Conservation (phyloP, 2,888 invertebrate genomes). For the Parelbella ahira region DNA sequence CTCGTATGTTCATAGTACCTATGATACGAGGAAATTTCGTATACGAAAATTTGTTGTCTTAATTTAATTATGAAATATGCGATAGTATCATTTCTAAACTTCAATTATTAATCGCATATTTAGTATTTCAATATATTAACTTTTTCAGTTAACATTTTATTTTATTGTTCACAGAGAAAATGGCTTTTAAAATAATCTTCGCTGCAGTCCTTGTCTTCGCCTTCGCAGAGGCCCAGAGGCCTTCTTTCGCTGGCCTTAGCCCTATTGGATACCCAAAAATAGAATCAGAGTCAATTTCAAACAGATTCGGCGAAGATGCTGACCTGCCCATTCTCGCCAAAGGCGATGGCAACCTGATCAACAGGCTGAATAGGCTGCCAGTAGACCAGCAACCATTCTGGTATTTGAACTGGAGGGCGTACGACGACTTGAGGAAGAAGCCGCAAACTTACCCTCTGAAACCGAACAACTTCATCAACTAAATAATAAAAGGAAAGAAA, state of each 20-base stretch:
- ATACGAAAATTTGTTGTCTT: too few species aligned
- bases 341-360: constrained; percentile 78
- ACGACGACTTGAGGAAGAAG: constrained; percentile 73
- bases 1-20: too few species aligned
- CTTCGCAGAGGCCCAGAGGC: constrained; percentile 77
- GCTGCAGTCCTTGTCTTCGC: constrained; percentile 42
- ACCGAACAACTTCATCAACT: constrained; percentile 41
- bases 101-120: too few species aligned
- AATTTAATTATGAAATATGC: too few species aligned
- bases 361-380: constrained; percentile 80
- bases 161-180: constrained; percentile 36
- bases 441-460: constrained; percentile 54
- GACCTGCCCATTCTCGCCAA: constrained; percentile 80
- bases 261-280: constrained; percentile 82
- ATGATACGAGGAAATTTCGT: too few species aligned
- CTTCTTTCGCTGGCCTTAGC: constrained; percentile 81
- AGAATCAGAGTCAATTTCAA: constrained; percentile 52
- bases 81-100: too few species aligned
- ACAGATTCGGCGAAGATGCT: constrained; percentile 75
- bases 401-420: constrained; percentile 83
- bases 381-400: constrained; percentile 83
- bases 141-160: background rate
- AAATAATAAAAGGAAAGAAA: too few species aligned
- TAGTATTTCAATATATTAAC: background rate
- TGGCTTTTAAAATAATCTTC: constrained; percentile 44